A percentile compares a stretch with the other conserved stretches of the same genome.
phyloP scores from a whole-genome alignment of 2,797 vertebrate species.

The Falco naumanni region DNA sequence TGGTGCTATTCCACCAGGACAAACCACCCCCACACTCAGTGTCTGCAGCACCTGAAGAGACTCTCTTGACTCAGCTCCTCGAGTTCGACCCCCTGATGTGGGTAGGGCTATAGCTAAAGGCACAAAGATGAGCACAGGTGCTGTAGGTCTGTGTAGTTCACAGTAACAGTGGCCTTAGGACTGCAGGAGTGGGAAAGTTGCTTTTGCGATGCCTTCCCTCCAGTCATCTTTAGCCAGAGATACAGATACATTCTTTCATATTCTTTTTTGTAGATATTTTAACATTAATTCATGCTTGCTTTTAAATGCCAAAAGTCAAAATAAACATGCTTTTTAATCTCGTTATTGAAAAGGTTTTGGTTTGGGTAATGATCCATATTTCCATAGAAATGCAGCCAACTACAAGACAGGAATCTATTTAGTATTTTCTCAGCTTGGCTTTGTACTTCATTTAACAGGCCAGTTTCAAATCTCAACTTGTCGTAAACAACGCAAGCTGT shows the following conservation, averaged over 20 bases:
- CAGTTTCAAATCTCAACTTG: not conserved
- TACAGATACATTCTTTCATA: not conserved
- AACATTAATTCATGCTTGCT: not conserved
- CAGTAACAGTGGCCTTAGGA: not conserved
- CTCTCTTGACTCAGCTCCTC: not conserved
- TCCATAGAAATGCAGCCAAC: not conserved
- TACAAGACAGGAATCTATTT: not conserved
- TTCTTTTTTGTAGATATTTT: not conserved
- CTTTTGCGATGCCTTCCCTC: not conserved
- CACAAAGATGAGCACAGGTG: not conserved
- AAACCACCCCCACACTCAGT: not conserved
- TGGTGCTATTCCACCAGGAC: not conserved
- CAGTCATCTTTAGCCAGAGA: not conserved
- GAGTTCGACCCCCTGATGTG: not conserved
- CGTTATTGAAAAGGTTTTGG: not conserved
- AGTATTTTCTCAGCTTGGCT: conserved; percentile 6
- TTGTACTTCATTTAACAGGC: not conserved
- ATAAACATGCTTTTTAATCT: not conserved
- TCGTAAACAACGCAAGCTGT: not conserved
- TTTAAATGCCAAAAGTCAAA: not conserved
- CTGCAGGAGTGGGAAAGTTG: not conserved
- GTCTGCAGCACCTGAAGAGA: not conserved
- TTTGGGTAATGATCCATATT: not conserved
- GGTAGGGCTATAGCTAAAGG: not conserved
- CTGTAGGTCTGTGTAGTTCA: not conserved